These are phyloP conservation scores for Lophotis ruficrista DNA, from an alignment of 2,113 vertebrate genomes.

Conservation along the genomic window DNA sequence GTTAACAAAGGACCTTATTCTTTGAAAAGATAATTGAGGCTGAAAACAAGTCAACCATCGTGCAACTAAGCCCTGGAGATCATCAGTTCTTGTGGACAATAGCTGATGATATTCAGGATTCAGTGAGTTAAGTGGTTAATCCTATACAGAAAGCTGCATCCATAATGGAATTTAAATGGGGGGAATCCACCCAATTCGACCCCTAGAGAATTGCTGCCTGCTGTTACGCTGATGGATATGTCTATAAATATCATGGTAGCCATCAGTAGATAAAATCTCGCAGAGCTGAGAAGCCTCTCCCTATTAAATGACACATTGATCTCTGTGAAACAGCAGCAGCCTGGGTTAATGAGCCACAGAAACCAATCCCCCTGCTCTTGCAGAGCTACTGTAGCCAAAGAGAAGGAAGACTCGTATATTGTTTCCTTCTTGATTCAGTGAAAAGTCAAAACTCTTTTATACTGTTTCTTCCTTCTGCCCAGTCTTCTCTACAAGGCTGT, in stretches of 20 bases:
- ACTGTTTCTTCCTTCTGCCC: background rate
- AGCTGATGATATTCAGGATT: slow-evolving; percentile 13
- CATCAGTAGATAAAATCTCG: slow-evolving; percentile 24
- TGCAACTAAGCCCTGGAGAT: slow-evolving; percentile 19
- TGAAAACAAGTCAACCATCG: slow-evolving; percentile 44
- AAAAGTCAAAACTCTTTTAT: background rate
- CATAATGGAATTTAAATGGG: slow-evolving; percentile 43
- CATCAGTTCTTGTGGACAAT: slow-evolving; percentile 55
- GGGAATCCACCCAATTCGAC: slow-evolving; percentile 35
- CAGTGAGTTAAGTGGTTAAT: slow-evolving; percentile 60
- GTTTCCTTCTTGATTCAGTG: background rate
- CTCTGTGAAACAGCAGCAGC: background rate
- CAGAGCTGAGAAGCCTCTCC: slow-evolving; percentile 20
- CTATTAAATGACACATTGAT: slow-evolving; percentile 54
- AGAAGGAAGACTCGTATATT: background rate
- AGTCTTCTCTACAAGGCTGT: background rate
- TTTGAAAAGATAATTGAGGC: slow-evolving; percentile 48
- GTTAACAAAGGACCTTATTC: slow-evolving; percentile 59
- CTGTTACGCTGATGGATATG: slow-evolving; percentile 20
- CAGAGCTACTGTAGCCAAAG: background rate
- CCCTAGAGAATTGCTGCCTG: slow-evolving; percentile 39
- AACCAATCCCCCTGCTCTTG: background rate
- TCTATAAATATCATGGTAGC: slow-evolving; percentile 50
- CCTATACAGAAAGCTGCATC: slow-evolving; percentile 49
- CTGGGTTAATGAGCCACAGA: slow-evolving; percentile 1